Base-by-base conservation (phyloP, 1,140 invertebrate species). In the Marisa cornuarietis region DNA sequence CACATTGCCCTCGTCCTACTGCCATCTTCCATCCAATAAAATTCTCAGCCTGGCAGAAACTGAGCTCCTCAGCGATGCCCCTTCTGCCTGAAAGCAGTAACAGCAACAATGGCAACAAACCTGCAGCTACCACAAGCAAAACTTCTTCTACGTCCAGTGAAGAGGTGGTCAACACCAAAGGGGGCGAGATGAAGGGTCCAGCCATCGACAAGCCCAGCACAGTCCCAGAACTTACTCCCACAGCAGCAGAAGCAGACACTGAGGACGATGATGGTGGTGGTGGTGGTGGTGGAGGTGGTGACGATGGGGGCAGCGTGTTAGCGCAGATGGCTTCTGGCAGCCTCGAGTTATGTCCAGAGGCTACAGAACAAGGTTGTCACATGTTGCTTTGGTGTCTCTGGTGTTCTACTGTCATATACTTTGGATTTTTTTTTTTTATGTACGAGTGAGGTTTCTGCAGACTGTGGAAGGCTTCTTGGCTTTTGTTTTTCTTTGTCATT, bases 21-120 rank as follows among this genome's bases (percentile, higher is more conserved):
- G 54, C 22, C 16, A 61, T 24, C 10, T 18, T 68, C 7, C 68
- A 49, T 65, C 26, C 52, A 71, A 26, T 66, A 69, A 74, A 74
- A 18, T 63, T 22, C 31, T 51, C 79, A 51, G 52, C 74, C n/a
- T 82, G 78, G 78, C 81, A 82, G 68, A 82, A 80, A 72, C 79
- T 82, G 9, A 82, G 78, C 42, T 66, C 78, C 14, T 80, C 81
- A 61, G 81, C 81, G 49, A 82, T 82, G 71, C 81, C 81, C 2
- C 76, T 82, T 7, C 79, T 82, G 52, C 81, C 81, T 24, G 81
- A 82, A 26, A 82, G 73, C 49, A 65, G 74, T 51, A 62, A 68
- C 42, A 72, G 73, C 42, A 51, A 52, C 20, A 76, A 62, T 42
- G 31, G 31, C 71, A 68, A 22, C 65, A 68, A 18, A 18, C 18